Base-by-base conservation (phyloP, 2,113 vertebrate species). In the Mormoops blainvillei region DNA sequence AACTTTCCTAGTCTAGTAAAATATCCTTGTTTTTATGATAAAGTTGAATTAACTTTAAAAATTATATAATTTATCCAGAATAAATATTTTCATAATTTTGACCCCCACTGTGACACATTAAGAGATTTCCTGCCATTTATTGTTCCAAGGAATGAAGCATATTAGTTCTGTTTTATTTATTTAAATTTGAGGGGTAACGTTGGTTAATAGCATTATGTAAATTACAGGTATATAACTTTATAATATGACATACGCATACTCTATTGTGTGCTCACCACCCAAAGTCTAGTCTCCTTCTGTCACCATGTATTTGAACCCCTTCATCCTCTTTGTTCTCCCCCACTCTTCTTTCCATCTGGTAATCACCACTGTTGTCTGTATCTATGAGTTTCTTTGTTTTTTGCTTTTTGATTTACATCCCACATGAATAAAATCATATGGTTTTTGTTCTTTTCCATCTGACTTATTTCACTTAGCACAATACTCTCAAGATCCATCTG, bases 31-130 rank as follows among this genome's bases (percentile, higher is more conserved):
- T 85, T 83, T 93, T 86, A 85, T 22, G 52, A 95, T 89, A 65
- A 93, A 78, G 43, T 33, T 90, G 61, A 74, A 86, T 93, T 84
- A 94, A 78, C 76, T 65, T 93, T 90, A 45, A 94, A 93, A 83
- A 90, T 24, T 33, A 38, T 7, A 80, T 41, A 52, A 73, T 45
- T 89, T 90, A 77, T 56, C 36, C 61, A 65, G 33, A 92, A 94
- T 87, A 92, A 92, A 5, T 70, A 94, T 88, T 91, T 68, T 86
- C 65, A 76, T 74, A 71, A 71, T 45, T 89, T 45, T 87, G 63
- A 1, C 31, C 16, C 41, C 3, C 19, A 83, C 38, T 94, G 85
- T 89, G 22, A 84, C 38, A 91, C 31, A 45, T 87, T 56, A 88
- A 67, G 84, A 50, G 26, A 71, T 38, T 73, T 91, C 67, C 58